phyloP scores from a whole-genome alignment of 2,797 vertebrate genomes.

The Mareca penelope region DNA sequence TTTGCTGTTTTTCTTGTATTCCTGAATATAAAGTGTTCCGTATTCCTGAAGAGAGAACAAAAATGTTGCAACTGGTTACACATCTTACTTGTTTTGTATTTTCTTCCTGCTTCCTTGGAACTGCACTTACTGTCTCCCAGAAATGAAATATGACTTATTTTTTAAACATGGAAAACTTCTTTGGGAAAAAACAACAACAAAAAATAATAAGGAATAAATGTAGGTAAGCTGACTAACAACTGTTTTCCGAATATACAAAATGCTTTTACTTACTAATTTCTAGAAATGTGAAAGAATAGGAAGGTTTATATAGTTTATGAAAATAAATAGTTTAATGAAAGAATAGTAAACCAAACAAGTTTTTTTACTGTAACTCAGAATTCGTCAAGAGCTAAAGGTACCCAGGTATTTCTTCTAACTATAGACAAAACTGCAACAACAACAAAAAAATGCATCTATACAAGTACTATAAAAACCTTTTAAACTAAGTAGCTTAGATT shows the following conservation, averaged over 20 bases:
- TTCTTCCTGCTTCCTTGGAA: conserved; percentile 7
- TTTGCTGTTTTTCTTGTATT: conserved; percentile 83
- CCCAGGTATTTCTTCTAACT: not conserved
- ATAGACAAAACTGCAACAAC: not conserved
- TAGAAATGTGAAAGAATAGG: not conserved
- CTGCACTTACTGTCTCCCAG: not conserved
- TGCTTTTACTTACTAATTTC: not conserved
- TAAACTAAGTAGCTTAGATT: not conserved
- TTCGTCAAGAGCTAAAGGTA: not conserved
- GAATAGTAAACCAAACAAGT: not conserved
- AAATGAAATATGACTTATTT: not conserved
- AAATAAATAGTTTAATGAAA: not conserved
- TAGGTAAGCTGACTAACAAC: not conserved
- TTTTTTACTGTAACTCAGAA: not conserved
- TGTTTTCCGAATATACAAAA: not conserved
- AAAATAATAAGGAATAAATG: not conserved
- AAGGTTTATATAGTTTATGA: not conserved
- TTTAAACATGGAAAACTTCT: not conserved
- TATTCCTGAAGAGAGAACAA: conserved; percentile 78
- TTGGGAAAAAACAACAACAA: not conserved
- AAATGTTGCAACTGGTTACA: conserved; percentile 55
- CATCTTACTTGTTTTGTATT: not conserved
- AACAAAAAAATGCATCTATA: not conserved
- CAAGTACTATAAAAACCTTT: not conserved
- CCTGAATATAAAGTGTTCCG: conserved; percentile 79